These are phyloP conservation scores for Trypoxylon attenuatum DNA, from an alignment of 2,888 invertebrate species.

Conservation along the genomic window DNA sequence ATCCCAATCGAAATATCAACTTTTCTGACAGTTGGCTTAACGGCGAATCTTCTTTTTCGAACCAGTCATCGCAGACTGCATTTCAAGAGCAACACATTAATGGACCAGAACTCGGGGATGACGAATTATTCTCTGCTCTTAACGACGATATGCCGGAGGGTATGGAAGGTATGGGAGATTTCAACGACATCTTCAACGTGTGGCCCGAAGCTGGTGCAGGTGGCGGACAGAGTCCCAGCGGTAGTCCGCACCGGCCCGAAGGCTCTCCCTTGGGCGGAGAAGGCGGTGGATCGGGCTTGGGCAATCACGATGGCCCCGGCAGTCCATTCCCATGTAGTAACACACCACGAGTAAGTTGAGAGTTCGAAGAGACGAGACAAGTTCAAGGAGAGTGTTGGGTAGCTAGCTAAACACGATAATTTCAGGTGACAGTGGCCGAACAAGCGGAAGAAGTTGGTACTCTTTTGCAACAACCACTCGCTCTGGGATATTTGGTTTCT, in stretches of 20 bases:
- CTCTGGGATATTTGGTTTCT: conserved; percentile 97
- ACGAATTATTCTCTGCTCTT: conserved; percentile 80
- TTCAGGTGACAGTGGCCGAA: conserved; percentile 75
- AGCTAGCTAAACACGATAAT: too few species aligned
- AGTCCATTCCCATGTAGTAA: conserved; percentile 77
- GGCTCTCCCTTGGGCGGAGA: conserved; percentile 71
- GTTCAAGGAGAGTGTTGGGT: background rate
- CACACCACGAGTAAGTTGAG: conserved; percentile 75
- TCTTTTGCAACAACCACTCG: conserved; percentile 97
- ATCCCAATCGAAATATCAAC: too few species aligned
- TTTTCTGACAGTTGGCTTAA: too few species aligned
- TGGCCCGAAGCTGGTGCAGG: conserved; percentile 79
- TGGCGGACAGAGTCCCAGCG: conserved; percentile 78
- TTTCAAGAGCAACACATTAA: conserved; percentile 83
- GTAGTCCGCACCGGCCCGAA: conserved; percentile 76
- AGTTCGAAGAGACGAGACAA: background rate
- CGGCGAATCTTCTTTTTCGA: conserved; percentile 30
- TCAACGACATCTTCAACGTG: conserved; percentile 85
- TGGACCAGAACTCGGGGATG: conserved; percentile 81
- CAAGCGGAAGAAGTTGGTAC: conserved; percentile 86
- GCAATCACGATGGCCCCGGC: conserved; percentile 74
- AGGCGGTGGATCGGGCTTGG: conserved; percentile 70
- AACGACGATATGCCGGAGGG: conserved; percentile 81
- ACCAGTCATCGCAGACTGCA: conserved; percentile 82
- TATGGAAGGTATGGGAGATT: conserved; percentile 83